phyloP scores from a whole-genome alignment of 2,797 vertebrate species.

The Poliocrania exsul region DNA sequence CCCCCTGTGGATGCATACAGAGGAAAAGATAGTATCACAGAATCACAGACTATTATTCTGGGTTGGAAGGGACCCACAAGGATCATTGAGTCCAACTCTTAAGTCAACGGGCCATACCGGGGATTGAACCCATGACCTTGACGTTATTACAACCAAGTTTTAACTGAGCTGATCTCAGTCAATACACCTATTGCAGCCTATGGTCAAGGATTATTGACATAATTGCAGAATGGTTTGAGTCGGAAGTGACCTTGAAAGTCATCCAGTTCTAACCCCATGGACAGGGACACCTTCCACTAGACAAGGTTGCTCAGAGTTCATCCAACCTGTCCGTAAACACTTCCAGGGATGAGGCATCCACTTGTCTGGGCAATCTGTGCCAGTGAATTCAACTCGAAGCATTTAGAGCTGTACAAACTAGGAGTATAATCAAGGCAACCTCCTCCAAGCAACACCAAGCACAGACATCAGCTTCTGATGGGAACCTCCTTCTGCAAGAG shows the following conservation, averaged over 20 bases:
- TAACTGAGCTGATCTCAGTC: no score
- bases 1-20: neutral
- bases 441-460: fast-evolving
- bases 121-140: no score
- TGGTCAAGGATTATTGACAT: neutral
- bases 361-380: neutral
- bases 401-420: neutral
- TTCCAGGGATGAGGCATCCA: neutral
- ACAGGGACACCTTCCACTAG: neutral
- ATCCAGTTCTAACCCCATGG: neutral
- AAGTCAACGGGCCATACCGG: no score
- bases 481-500: neutral
- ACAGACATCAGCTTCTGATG: neutral
- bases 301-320: neutral
- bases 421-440: neutral
- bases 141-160: no score
- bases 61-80: no score
- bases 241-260: neutral
- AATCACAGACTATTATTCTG: no score
- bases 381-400: neutral
- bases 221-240: neutral
- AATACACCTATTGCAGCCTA: neutral
- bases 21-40: neutral
- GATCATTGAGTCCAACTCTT: no score
- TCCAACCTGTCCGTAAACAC: neutral